Evolutionary conservation across 2,797 vertebrate genomes (phyloP).

Genomic region (Bryconaethiops microstoma): DNA sequence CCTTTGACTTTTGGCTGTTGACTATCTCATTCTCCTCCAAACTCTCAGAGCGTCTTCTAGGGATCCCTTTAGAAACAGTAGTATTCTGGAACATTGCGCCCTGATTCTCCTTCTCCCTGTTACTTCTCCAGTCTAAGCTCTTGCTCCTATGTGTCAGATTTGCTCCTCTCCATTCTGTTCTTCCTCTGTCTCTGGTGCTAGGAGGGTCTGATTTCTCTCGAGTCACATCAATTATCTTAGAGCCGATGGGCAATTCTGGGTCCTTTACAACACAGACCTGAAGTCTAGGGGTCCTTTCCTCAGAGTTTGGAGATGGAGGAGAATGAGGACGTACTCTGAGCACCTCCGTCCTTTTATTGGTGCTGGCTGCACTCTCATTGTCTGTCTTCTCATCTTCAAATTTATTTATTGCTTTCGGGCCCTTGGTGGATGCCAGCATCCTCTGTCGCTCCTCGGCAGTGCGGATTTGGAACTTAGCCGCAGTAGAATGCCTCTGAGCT

Average conservation of each 20-base stretch:
- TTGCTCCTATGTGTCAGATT: constrained; percentile 63
- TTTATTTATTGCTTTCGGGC: constrained; percentile 40
- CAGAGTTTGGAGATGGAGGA: constrained; percentile 7
- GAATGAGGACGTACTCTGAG: not conserved
- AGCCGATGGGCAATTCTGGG: constrained; percentile 12
- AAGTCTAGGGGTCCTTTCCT: constrained; percentile 20
- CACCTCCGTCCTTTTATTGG: constrained; percentile 13
- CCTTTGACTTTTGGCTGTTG: not conserved
- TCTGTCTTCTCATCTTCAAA: not conserved
- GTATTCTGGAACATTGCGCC: constrained; percentile 10
- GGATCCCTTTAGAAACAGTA: constrained; percentile 26
- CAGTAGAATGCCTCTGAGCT: constrained; percentile 5
- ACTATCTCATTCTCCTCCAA: not conserved
- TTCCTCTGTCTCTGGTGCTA: constrained; percentile 48
- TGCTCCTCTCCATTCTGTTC: constrained; percentile 55
- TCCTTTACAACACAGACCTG: constrained; percentile 46
- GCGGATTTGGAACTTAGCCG: constrained; percentile 66
- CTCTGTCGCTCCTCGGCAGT: constrained; percentile 67
- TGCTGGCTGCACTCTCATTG: not conserved
- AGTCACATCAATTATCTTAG: constrained; percentile 44
- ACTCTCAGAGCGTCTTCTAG: constrained; percentile 33
- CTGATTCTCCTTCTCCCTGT: constrained; percentile 29
- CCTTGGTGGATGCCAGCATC: constrained; percentile 39
- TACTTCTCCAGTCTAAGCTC: constrained; percentile 66
- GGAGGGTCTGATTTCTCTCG: constrained; percentile 45